These are phyloP conservation scores for Gymnothorax javanicus DNA, from an alignment of 2,797 vertebrate genomes.

Conservation along the genomic window DNA sequence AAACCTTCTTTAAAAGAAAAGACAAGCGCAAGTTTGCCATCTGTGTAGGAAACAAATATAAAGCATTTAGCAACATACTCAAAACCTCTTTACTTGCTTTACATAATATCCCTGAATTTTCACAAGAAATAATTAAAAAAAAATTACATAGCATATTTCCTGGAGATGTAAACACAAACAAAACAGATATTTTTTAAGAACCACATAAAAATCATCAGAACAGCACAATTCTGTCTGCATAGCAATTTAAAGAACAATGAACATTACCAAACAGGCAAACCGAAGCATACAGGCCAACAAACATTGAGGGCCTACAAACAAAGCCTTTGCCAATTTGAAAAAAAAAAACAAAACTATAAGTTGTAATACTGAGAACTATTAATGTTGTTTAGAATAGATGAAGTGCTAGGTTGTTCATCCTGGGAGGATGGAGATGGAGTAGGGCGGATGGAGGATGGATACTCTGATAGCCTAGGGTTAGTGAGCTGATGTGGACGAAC, in stretches of 20 bases:
- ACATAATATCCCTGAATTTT: neutral
- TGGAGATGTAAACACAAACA: neutral
- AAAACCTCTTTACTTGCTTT: too few species aligned
- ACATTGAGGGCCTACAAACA: neutral
- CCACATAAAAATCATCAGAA: neutral
- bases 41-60: too few species aligned
- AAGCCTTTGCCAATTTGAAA: neutral
- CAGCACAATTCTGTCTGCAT: neutral
- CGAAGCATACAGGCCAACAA: neutral
- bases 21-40: too few species aligned
- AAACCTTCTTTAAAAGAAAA: too few species aligned
- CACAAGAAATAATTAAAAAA: neutral
- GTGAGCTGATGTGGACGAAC: neutral
- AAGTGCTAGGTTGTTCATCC: neutral
- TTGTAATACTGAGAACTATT: neutral
- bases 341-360: neutral
- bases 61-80: too few species aligned
- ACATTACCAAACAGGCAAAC: too few species aligned
- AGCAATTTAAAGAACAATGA: neutral
- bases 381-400: neutral
- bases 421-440: neutral
- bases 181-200: neutral
- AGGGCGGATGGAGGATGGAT: too few species aligned
- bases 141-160: neutral
- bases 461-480: neutral